Base-by-base conservation (phyloP, 2,797 vertebrate species). In the Sardinella longiceps region DNA sequence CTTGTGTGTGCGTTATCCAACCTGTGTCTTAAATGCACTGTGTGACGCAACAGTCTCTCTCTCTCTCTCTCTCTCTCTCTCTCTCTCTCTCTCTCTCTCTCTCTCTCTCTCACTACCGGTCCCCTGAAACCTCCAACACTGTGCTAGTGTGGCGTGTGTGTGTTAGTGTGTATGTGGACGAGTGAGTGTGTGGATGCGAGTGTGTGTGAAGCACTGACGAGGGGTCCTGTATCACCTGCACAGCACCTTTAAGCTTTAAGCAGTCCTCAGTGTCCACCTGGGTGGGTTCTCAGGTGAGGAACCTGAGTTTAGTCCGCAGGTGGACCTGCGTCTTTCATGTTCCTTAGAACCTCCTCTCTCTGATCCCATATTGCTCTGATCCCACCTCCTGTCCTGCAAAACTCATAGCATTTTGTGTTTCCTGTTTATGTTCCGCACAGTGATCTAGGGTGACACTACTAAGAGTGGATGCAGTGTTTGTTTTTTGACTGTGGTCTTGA, bases 401-500 rank as follows among this genome's bases (percentile, higher is more conserved):
- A 0, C 33, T 3, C 30, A 70, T 15, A 37, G 2, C 37, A n/a
- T 77, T 77, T 43, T 23, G 23, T 77, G 70, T 77, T 43, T 77
- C 70, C 43, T 23, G 12, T 74, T 30, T 74, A 33, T 37, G 66
- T 37, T 70, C 39, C 10, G 23, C 70, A 2, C 37, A 20, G 70
- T 77, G 37, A 77, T 43, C 5, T 43, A 43, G 18, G 37, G 70
- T 77, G 37, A 43, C 70, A 77, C 20, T 23, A 37, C 20, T 3
- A 74, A 7, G 70, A 23, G 70, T 39, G 66, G 66, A 33, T 5
- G 66, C 66, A 74, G 33, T 77, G 70, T 77, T 77, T 77, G 30
- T 74, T 74, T 37, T 14, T 33, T 74, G 70, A 53, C 48, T 84
- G 48, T 28, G 51, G 77, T 48, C 63, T 58, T 48, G 33, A 63